Evolutionary conservation across 2,113 vertebrate species (phyloP).

Genomic region (Toxotes chatareus): DNA sequence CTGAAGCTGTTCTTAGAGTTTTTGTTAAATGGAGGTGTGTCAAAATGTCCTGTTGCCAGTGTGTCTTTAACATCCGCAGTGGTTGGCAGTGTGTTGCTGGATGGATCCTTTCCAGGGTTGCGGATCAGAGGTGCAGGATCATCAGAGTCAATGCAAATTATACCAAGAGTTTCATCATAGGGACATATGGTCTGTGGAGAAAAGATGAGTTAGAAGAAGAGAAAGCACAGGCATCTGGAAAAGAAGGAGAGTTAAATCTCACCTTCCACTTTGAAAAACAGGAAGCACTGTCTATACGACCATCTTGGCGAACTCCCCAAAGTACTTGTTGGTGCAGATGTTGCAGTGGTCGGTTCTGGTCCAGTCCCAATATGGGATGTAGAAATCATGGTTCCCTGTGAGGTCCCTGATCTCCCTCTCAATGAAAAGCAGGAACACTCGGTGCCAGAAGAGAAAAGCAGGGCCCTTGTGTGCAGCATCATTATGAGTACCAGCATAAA

Average conservation of each 20-base stretch:
- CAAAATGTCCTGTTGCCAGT: background rate
- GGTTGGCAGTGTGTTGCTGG: conserved; percentile 12
- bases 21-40: conserved; percentile 24
- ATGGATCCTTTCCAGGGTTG: conserved; percentile 30
- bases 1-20: conserved; percentile 28
- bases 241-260: conserved; percentile 1
- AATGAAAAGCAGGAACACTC: conserved; percentile 50
- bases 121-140: conserved; percentile 20
- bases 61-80: background rate
- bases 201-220: background rate
- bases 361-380: conserved; percentile 68
- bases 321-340: conserved; percentile 58
- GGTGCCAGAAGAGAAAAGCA: conserved; percentile 61
- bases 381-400: conserved; percentile 58
- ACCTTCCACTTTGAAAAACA: conserved; percentile 61
- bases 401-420: conserved; percentile 60
- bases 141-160: conserved; percentile 12
- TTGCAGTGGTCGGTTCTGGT: conserved; percentile 50
- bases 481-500: background rate
- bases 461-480: conserved; percentile 61
- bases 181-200: conserved; percentile 48
- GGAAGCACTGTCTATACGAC: conserved; percentile 37
- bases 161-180: conserved; percentile 8
- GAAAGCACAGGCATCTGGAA: background rate
- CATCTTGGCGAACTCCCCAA: conserved; percentile 45